Base-by-base conservation (phyloP, 1,140 invertebrate genomes). In the Holotrichia oblita region DNA sequence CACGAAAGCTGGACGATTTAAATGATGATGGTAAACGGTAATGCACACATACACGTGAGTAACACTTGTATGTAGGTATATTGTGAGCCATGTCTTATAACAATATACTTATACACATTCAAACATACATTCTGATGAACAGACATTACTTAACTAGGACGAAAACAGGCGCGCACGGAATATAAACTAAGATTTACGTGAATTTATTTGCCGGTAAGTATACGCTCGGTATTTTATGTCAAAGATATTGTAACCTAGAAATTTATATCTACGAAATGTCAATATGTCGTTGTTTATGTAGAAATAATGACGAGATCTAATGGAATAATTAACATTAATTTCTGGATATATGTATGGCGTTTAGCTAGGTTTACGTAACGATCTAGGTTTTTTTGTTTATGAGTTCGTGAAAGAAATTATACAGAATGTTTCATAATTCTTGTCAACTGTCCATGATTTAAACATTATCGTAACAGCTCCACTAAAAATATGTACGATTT, bases 111-210 rank as follows among this genome's bases (percentile, higher is more conserved):
- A 61, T 61, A n/a, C n/a, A n/a, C 59, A 22, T 20, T 4, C 17
- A 61, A 17, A 17, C 20, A 17, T 22, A 34, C 8, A 10, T 69
- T 27, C 61, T 24, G 61, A 69, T 69, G 61, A 12, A 27, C 61
- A 69, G 61, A 69, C 61, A 20, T 69, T 69, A 69, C 61, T 69
- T 69, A 69, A 69, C 61, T 69, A 69, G 61, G 61, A 69, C 61
- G 27, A 34, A 69, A 27, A 27, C 61, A 12, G 61, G 61, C 61
- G 61, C 61, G 61, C 3, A 34, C 61, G 61, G 61, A 69, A 69
- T 69, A 69, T 10, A 24, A 69, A 69, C 61, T 24, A 12, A 69
- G 61, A 69, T 69, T 69, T 69, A 69, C 61, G 61, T 69, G 61
- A 69, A 69, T 69, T 69, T 69, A 69, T 69, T 69, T 69, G 61